Percentiles rank a stretch among this genome's conserved stretches.
Evolutionary conservation across 2,797 vertebrate genomes (phyloP).

Genomic region (Alcedo quadribrachys): DNA sequence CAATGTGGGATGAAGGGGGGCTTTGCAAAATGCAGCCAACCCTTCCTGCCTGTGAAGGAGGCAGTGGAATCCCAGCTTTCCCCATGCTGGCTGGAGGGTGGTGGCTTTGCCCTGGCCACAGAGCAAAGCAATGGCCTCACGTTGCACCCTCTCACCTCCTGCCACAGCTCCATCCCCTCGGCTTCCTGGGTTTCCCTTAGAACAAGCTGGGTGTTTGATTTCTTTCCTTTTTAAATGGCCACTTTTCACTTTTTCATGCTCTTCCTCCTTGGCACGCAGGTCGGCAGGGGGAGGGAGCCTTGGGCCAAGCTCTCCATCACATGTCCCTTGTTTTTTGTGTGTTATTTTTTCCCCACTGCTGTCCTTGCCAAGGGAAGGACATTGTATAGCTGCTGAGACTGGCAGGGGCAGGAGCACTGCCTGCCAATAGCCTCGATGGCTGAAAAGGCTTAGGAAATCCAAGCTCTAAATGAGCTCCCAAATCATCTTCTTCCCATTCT

Average conservation of each 20-base stretch:
- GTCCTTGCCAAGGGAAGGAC: slow-evolving; percentile 63
- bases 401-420: slow-evolving; percentile 33
- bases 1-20: neutral
- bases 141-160: rapidly evolving
- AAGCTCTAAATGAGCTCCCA: slow-evolving; percentile 59
- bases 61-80: neutral
- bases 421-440: slow-evolving; percentile 45
- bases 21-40: neutral
- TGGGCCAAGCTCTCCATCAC: slow-evolving; percentile 53
- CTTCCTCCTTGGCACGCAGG: slow-evolving; percentile 18
- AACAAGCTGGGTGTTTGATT: neutral
- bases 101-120: neutral
- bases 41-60: neutral
- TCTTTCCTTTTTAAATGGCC: neutral
- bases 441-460: slow-evolving; percentile 51
- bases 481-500: neutral
- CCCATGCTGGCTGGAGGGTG: neutral
- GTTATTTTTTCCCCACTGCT: slow-evolving; percentile 58
- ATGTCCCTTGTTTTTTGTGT: slow-evolving; percentile 49
- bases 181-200: neutral
- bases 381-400: slow-evolving; percentile 42
- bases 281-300: neutral
- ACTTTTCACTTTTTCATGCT: neutral
- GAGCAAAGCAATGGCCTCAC: rapidly evolving
- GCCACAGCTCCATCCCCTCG: neutral